Conservation (phyloP, 2,888 invertebrate genomes). For the Eristalis arbustorum region DNA sequence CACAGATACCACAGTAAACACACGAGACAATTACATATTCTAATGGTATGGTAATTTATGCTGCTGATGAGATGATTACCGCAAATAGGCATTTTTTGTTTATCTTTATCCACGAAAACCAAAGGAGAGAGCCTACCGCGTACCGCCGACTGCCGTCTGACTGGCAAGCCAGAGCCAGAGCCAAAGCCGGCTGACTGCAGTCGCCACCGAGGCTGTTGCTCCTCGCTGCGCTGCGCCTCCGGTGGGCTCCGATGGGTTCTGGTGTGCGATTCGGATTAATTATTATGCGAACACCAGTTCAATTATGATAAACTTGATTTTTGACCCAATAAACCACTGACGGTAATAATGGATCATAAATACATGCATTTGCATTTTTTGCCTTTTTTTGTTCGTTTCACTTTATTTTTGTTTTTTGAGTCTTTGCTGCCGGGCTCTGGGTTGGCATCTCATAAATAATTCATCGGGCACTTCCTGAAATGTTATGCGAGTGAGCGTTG, state of each 20-base stretch:
- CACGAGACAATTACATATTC: slow-evolving; percentile 69
- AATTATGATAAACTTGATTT: slow-evolving; percentile 71
- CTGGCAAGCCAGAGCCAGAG: slow-evolving; percentile 40
- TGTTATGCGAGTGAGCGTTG: slow-evolving; percentile 16
- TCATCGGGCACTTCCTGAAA: slow-evolving; percentile 62
- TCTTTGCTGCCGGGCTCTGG: background rate
- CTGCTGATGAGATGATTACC: slow-evolving; percentile 71
- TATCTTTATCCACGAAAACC: slow-evolving; percentile 66
- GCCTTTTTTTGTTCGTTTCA: background rate
- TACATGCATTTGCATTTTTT: slow-evolving; percentile 43
- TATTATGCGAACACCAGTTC: slow-evolving; percentile 70
- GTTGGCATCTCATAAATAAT: slow-evolving; percentile 58
- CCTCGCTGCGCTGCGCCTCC: slow-evolving; percentile 18
- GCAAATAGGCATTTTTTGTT: slow-evolving; percentile 70
- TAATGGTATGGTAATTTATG: slow-evolving; percentile 70
- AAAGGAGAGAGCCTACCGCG: slow-evolving; percentile 15
- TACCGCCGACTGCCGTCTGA: slow-evolving; percentile 40
- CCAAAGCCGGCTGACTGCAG: slow-evolving; percentile 32
- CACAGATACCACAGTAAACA: slow-evolving; percentile 55
- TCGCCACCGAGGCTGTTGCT: slow-evolving; percentile 62
- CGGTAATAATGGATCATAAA: slow-evolving; percentile 65
- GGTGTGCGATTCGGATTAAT: slow-evolving; percentile 66
- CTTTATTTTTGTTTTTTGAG: background rate
- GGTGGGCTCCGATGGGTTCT: slow-evolving; percentile 19
- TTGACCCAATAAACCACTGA: slow-evolving; percentile 70